Evolutionary conservation across 2,113 vertebrate species (phyloP).

Genomic region (Entomyzon cyanotis): DNA sequence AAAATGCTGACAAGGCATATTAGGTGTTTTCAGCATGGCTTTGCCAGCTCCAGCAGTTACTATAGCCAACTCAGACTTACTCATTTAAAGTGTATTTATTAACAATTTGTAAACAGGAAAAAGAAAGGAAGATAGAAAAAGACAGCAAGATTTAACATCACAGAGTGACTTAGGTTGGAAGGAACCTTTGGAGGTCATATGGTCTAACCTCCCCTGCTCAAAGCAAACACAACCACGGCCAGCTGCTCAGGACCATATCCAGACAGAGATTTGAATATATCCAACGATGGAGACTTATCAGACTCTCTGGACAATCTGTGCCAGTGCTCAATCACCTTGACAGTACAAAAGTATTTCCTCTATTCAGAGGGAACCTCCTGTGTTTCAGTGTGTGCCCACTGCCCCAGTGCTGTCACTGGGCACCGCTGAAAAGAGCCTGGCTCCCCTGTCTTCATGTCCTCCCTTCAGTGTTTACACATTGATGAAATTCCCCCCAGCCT

Average conservation of each 20-base stretch:
- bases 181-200: background rate
- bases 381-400: background rate
- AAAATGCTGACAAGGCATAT: background rate
- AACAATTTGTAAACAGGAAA: background rate
- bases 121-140: background rate
- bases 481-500: background rate
- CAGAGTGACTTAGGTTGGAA: background rate
- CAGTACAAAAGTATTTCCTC: background rate
- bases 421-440: background rate
- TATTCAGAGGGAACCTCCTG: background rate
- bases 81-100: background rate
- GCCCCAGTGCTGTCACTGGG: background rate
- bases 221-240: background rate
- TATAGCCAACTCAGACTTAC: background rate
- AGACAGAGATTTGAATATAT: background rate
- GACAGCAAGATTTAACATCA: accelerated
- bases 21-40: background rate
- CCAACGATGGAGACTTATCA: background rate
- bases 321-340: background rate
- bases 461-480: background rate
- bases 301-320: background rate
- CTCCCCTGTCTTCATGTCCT: accelerated
- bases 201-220: background rate
- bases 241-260: background rate
- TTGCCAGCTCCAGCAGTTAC: background rate